Base-by-base conservation (phyloP, 2,888 invertebrate species). In the Zhuqinia jingwanae region DNA sequence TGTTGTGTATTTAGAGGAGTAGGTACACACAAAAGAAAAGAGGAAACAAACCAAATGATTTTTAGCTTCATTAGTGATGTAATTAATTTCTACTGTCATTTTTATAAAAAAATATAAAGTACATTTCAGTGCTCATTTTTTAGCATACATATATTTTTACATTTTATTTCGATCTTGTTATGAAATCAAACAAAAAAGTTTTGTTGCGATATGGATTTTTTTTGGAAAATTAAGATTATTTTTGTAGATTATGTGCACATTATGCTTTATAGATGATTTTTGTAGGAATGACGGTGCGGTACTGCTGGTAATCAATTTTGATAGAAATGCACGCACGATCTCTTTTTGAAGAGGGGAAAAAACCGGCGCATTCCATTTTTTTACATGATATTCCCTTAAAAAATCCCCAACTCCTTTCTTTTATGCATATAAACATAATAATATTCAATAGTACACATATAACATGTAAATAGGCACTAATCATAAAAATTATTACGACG, bases 401-500 rank as follows among this genome's bases (percentile, higher is more conserved):
- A 60, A 60, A n/a, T n/a, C 47, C 20, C 17, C 45, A 42, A 58
- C 22, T 30, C 13, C 22, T 2, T 22, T 45, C 70, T 2, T 22
- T 45, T 20, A 10, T 65, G 15, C 22, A 27, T 15, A 63, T 3
- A 42, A 2, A 65, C 11, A 30, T 2, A 65, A 36, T 36, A n/a
- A 8, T 63, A 60, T 78, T 76, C 76, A 42, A 50, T 73, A 42
- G 27, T 15, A n/a, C n/a, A n/a, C n/a, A n/a, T n/a, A 25, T 47
- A 53, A 36, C 50, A 83, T 8, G 36, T 36, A 68, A 45, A 68
- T 68, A 70, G 85, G 63, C 73, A 79, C 79, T 79, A 85, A 79
- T 80, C 79, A 73, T 78, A 85, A 85, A 73, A 80, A 85, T 79
- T 85, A 85, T 75, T 77, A 77, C 60, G 60, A 77, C 77, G 45